Percentiles rank a stretch among this genome's conserved stretches.
phyloP scores from a whole-genome alignment of 2,797 vertebrate species.

The Bovichtus variegatus region DNA sequence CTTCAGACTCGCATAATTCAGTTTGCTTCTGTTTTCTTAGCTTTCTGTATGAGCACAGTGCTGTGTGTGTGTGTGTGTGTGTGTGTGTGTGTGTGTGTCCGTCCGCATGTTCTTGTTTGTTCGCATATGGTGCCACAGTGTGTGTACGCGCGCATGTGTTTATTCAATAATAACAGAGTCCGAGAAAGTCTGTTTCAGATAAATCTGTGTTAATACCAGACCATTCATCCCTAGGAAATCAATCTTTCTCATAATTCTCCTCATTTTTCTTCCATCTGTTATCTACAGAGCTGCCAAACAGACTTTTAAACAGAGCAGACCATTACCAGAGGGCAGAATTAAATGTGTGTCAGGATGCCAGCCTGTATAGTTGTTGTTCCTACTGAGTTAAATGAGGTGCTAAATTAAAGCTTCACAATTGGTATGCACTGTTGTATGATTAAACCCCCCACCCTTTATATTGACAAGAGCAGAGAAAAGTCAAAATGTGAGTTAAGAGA shows the following conservation, averaged over 20 bases:
- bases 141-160: slow-evolving; percentile 43
- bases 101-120: slow-evolving; percentile 38
- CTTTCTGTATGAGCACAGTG: slow-evolving; percentile 14
- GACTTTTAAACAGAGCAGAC: slow-evolving; percentile 81
- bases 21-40: slow-evolving; percentile 51
- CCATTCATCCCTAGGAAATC: slow-evolving; percentile 83
- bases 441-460: slow-evolving; percentile 43
- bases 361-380: slow-evolving; percentile 82
- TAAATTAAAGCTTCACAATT: slow-evolving; percentile 82
- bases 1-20: slow-evolving; percentile 33
- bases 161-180: slow-evolving; percentile 79
- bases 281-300: slow-evolving; percentile 81
- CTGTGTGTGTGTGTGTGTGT: slow-evolving; percentile 6
- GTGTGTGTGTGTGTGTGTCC: slow-evolving; percentile 16
- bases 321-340: slow-evolving; percentile 80
- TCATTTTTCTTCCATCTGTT: slow-evolving; percentile 85
- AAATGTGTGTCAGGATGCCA: slow-evolving; percentile 81
- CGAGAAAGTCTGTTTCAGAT: slow-evolving; percentile 79
- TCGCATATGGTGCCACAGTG: slow-evolving; percentile 32
- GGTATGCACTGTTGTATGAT: slow-evolving; percentile 66
- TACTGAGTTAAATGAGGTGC: slow-evolving; percentile 83
- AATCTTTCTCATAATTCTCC: slow-evolving; percentile 85
- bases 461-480: slow-evolving; percentile 44
- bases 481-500: slow-evolving; percentile 36
- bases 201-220: slow-evolving; percentile 79